phyloP scores from a whole-genome alignment of 2,888 invertebrate genomes.

The Mystacides longicornis region DNA sequence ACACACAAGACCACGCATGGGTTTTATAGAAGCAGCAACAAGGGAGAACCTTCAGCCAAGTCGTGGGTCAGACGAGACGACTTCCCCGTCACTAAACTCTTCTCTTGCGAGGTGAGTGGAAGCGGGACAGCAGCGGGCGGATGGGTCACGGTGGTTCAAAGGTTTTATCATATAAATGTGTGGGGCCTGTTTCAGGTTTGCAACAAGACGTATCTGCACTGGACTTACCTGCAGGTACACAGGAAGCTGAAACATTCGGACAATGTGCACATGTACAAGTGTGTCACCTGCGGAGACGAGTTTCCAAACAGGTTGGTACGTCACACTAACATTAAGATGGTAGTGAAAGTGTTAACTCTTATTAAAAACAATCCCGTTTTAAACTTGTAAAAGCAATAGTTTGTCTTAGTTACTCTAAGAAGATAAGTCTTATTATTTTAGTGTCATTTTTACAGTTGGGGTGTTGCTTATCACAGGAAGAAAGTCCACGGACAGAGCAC shows the following conservation, averaged over 20 bases:
- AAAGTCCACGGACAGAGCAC: constrained; percentile 38
- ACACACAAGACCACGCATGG: constrained; percentile 49
- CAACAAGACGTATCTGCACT: constrained; percentile 44
- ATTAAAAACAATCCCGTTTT: no score
- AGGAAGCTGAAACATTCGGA: constrained; percentile 44
- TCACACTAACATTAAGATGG: no score
- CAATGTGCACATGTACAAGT: constrained; percentile 38
- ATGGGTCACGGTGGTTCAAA: constrained; percentile 1
- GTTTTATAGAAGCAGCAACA: constrained; percentile 34
- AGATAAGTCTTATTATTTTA: no score
- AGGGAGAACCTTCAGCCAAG: constrained; percentile 29
- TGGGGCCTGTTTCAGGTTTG: constrained; percentile 42
- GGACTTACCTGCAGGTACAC: constrained; percentile 48
- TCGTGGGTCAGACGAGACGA: constrained; percentile 39
- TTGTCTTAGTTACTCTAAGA: no score
- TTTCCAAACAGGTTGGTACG: constrained; percentile 47
- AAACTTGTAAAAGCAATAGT: no score
- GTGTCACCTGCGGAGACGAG: constrained; percentile 39
- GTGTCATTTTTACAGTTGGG: constrained; percentile 36
- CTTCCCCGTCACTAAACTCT: constrained; percentile 47
- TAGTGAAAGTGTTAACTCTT: no score
- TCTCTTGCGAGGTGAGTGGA: constrained; percentile 42
- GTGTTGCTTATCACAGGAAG: constrained; percentile 43
- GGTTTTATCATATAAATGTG: not conserved
- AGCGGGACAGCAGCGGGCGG: no score